Conservation (phyloP, 2,888 invertebrate genomes). For the Allygus modestus region DNA sequence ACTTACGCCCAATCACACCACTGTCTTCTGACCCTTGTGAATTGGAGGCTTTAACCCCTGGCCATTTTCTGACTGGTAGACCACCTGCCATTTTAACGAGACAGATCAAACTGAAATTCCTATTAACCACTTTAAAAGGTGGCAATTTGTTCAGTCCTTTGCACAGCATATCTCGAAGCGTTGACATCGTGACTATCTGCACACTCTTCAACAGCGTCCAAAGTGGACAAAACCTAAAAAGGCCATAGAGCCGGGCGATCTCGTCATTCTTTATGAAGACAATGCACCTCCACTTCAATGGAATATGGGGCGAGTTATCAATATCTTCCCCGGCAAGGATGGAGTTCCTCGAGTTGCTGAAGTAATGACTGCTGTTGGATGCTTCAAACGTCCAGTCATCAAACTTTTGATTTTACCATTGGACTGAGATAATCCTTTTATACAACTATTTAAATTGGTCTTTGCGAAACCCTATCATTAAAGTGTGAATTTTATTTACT, state of each 20-base stretch:
- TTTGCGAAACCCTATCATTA: no score
- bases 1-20: constrained; percentile 70
- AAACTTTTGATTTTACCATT: no score
- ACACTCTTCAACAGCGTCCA: no score
- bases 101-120: constrained; percentile 17
- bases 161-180: constrained; percentile 69
- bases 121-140: constrained; percentile 67
- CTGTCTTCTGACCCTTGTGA: constrained; percentile 69
- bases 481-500: no score
- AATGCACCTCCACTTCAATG: neutral
- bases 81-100: constrained; percentile 69
- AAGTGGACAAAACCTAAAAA: constrained; percentile 69
- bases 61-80: constrained; percentile 71
- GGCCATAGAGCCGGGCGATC: constrained; percentile 58
- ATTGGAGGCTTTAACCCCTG: constrained; percentile 67
- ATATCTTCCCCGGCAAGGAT: no score
- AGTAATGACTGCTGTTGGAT: no score
- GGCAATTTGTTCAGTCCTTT: constrained; percentile 69
- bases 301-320: no score
- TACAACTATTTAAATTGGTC: no score
- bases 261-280: neutral
- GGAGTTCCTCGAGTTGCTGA: no score
- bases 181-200: constrained; percentile 70
- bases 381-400: no score
- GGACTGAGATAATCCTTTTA: no score